Evolutionary conservation across 2,797 vertebrate genomes (phyloP).

Genomic region (Takifugu rubripes): DNA sequence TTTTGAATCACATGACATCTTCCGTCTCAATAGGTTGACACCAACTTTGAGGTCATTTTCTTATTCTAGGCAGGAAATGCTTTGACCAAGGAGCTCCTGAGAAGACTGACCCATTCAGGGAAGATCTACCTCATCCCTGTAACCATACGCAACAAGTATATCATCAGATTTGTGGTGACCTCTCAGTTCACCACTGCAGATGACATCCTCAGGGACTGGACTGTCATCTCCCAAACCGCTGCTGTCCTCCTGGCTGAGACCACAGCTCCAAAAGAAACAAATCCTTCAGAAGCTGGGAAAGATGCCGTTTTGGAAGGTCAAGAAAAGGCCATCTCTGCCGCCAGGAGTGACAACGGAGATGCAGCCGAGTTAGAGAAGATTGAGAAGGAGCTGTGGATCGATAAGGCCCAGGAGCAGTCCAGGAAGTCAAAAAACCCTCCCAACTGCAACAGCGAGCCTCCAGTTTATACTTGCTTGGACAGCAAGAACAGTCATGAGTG

Average conservation of each 20-base stretch:
- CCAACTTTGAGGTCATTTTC: background rate
- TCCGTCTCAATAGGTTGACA: background rate
- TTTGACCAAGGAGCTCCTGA: slow-evolving; percentile 86
- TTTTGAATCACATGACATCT: too few species aligned
- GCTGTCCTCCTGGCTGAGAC: slow-evolving; percentile 66
- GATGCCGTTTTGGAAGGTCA: slow-evolving; percentile 14
- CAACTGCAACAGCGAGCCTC: slow-evolving; percentile 85
- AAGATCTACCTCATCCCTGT: slow-evolving; percentile 90
- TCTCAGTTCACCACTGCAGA: slow-evolving; percentile 90
- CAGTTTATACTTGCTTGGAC: slow-evolving; percentile 43
- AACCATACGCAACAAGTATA: slow-evolving; percentile 82
- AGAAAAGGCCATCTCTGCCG: slow-evolving; percentile 15
- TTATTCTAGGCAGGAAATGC: slow-evolving; percentile 83
- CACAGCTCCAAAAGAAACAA: slow-evolving; percentile 7
- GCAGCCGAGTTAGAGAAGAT: slow-evolving; percentile 36
- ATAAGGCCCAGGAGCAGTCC: slow-evolving; percentile 73
- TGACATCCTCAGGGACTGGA: slow-evolving; percentile 90
- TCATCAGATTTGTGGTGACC: slow-evolving; percentile 92
- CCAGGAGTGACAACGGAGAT: slow-evolving; percentile 21
- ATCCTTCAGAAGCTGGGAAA: slow-evolving; percentile 19
- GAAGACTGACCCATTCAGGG: slow-evolving; percentile 81
- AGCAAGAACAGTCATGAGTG: too few species aligned
- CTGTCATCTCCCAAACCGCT: slow-evolving; percentile 81
- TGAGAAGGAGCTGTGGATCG: slow-evolving; percentile 70
- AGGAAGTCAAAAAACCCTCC: slow-evolving; percentile 82